Percentiles rank a stretch among this genome's conserved stretches.
Conservation (phyloP, 2,113 vertebrate genomes). For the Setophaga coronata region DNA sequence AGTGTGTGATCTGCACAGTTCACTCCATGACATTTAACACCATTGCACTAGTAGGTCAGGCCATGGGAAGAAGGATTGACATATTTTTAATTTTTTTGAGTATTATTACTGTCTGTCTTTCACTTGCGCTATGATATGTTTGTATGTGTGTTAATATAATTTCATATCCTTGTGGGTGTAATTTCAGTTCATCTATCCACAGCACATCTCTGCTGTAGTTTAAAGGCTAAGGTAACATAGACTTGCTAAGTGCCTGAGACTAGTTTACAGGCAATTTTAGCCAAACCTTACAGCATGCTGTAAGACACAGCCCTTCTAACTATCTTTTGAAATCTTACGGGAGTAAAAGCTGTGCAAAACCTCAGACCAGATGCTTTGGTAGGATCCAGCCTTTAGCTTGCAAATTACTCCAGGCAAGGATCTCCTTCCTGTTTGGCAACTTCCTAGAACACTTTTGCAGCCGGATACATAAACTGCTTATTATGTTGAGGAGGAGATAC, state of each 20-base stretch:
- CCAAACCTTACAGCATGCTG: neutral
- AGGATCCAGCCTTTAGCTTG: conserved; percentile 9
- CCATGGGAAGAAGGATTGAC: neutral
- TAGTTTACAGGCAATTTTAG: conserved; percentile 11
- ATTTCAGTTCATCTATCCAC: neutral
- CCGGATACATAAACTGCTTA: conserved; percentile 25
- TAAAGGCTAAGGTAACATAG: neutral
- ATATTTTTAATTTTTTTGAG: neutral
- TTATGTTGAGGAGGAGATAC: neutral
- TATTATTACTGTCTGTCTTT: neutral
- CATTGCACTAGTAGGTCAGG: neutral
- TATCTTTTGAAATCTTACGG: conserved; percentile 22
- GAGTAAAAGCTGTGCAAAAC: conserved; percentile 34
- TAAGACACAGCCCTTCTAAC: neutral
- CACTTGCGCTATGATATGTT: neutral
- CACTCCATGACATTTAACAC: neutral
- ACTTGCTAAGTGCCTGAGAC: neutral
- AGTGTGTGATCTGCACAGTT: neutral
- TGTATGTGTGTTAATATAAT: neutral
- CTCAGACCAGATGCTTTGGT: conserved; percentile 42
- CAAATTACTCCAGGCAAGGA: conserved; percentile 44
- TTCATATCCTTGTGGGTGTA: neutral
- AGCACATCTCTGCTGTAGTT: neutral
- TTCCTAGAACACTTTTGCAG: conserved; percentile 28
- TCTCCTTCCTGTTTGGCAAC: conserved; percentile 55